These are phyloP conservation scores for Sebastes trivittatus DNA, from an alignment of 2,797 vertebrate genomes.

Conservation along the genomic window DNA sequence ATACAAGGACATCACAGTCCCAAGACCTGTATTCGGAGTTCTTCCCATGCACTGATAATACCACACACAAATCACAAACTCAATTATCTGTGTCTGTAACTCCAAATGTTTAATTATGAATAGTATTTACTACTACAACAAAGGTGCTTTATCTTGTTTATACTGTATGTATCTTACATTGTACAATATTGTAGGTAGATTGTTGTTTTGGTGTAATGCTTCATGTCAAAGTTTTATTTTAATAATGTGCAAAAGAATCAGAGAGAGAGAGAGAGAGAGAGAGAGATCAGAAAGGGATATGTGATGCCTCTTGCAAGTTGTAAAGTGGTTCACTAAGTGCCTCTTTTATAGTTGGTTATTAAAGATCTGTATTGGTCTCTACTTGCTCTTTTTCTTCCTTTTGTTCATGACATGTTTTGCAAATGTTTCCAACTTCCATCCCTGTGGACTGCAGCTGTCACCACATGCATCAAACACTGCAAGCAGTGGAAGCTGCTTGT, in stretches of 20 bases:
- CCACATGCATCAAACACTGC: constrained; percentile 61
- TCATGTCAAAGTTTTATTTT: constrained; percentile 94
- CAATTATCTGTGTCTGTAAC: constrained; percentile 85
- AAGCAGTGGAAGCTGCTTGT: constrained; percentile 52
- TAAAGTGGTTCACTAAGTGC: constrained; percentile 88
- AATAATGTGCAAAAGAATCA: constrained; percentile 91
- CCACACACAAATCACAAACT: constrained; percentile 86
- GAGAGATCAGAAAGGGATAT: constrained; percentile 86
- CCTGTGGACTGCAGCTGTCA: constrained; percentile 70
- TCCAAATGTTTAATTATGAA: constrained; percentile 86
- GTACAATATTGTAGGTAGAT: constrained; percentile 93
- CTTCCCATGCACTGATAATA: constrained; percentile 90
- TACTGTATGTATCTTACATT: constrained; percentile 89
- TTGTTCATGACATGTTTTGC: constrained; percentile 64
- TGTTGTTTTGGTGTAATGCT: constrained; percentile 91
- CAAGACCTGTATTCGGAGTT: constrained; percentile 86
- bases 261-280: constrained; percentile 83
- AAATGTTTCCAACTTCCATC: constrained; percentile 61
- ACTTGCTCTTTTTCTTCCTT: constrained; percentile 61
- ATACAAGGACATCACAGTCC: constrained; percentile 83
- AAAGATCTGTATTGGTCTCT: constrained; percentile 84
- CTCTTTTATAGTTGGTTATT: constrained; percentile 88
- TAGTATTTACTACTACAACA: constrained; percentile 85
- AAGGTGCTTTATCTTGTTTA: constrained; percentile 91
- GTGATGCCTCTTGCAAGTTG: constrained; percentile 83